Evolutionary conservation across 1,140 invertebrate genomes (phyloP), one percentile per base, ranked within the genome.

Genomic region (Latrodectus geometricus): DNA sequence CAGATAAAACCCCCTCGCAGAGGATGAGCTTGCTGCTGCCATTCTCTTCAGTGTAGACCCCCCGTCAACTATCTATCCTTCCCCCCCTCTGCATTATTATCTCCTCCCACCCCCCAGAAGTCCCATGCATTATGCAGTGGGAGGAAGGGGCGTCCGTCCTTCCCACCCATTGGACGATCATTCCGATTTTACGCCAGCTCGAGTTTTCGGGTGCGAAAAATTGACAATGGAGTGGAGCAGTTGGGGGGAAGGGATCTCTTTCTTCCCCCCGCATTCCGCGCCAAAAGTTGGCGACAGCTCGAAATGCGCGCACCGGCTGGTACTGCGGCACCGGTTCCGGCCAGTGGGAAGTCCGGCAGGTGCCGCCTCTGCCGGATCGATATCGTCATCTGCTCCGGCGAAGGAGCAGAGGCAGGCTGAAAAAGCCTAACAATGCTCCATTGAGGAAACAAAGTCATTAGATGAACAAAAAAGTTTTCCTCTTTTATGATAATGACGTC

Each of bases 141-240:
- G 56, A 56, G 81, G 81, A 54, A n/a, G n/a, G 54, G 80, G 49
- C 12, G 49, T 4, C 52, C 35, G 21, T 15, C 17, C 70, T 56
- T 86, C 76, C 66, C 84, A 75, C 84, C 84, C 69, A 86, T 80
- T 78, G 74, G 83, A 78, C 20, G 83, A 86, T 86, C 74, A 73
- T 78, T 86, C 69, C 83, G 65, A 78, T 77, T 78, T 78, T 86
- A 23, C 83, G 74, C 83, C 83, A 73, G 52, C 83, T 79, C 77
- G 76, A 8, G 23, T 80, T 80, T 85, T 77, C 66, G 83, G 83
- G 83, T 85, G 83, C 83, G 83, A 85, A 85, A 77, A 85, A 85
- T 85, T 85, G 83, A 85, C 83, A 85, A 85, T 84, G 81, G 72
- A 49, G 48, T 12, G 35, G 35, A 17, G 48, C 56, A 56, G 76